Conservation (phyloP, 2,113 vertebrate genomes). For the Tapirus terrestris region DNA sequence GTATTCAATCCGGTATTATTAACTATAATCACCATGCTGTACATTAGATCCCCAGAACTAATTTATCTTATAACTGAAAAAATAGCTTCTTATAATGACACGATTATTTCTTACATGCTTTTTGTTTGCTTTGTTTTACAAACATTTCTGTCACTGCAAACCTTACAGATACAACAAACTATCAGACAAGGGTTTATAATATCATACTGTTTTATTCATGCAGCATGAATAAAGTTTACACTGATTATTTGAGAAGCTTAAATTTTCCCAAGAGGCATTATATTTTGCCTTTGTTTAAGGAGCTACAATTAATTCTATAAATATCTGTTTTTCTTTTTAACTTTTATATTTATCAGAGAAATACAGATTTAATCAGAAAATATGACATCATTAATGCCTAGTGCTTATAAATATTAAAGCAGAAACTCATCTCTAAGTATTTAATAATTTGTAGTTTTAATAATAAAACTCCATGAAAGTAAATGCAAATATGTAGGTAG, state of each 20-base stretch:
- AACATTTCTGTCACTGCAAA: not conserved
- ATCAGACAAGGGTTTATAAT: not conserved
- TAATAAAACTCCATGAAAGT: not conserved
- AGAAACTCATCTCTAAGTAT: not conserved
- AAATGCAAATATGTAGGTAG: constrained; percentile 13
- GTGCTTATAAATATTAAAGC: not conserved
- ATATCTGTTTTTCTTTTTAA: not conserved
- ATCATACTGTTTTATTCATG: not conserved
- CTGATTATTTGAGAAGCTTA: not conserved
- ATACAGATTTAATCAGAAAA: not conserved
- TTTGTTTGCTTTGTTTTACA: not conserved
- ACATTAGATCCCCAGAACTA: not conserved
- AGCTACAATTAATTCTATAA: constrained; percentile 39
- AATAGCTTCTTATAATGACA: not conserved
- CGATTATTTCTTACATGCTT: not conserved
- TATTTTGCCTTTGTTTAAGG: constrained; percentile 9
- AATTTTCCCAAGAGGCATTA: not conserved
- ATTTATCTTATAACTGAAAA: not conserved
- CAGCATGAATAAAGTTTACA: not conserved
- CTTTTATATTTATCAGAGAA: not conserved
- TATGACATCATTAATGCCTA: not conserved
- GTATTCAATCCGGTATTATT: not conserved
- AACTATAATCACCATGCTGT: not conserved
- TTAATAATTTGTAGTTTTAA: not conserved
- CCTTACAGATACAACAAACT: not conserved